Percentiles rank a stretch among this genome's conserved stretches.
Conservation (phyloP, 2,113 vertebrate species). For the Noctilio leporinus region DNA sequence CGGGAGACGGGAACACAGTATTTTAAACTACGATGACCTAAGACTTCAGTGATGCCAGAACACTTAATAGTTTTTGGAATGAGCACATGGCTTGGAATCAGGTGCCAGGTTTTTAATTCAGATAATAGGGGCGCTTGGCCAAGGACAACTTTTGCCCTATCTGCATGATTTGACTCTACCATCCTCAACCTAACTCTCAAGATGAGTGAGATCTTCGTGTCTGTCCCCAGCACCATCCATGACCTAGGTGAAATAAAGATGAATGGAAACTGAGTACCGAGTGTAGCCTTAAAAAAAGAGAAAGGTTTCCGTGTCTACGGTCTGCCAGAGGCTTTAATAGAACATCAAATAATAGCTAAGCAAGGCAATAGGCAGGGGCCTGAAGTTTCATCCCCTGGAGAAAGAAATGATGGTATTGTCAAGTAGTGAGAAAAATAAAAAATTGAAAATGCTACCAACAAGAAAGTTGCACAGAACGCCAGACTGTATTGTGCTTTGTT, state of each 20-base stretch:
- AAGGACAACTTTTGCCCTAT: background rate
- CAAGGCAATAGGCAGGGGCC: conserved; percentile 9
- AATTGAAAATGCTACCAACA: background rate
- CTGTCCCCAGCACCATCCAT: background rate
- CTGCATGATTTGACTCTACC: background rate
- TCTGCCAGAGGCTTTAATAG: conserved; percentile 46
- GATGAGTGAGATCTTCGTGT: background rate
- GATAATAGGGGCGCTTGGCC: conserved; percentile 52
- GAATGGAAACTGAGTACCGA: background rate
- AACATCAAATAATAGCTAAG: conserved; percentile 26
- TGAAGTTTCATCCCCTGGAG: conserved; percentile 12
- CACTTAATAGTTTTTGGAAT: conserved; percentile 9
- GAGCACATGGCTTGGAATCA: conserved; percentile 8
- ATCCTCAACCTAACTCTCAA: conserved; percentile 14
- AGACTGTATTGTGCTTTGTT: background rate
- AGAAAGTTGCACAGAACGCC: background rate
- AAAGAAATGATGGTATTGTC: conserved; percentile 39
- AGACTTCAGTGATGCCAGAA: conserved; percentile 29
- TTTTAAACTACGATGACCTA: conserved; percentile 46
- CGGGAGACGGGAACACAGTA: background rate
- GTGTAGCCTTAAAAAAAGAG: background rate
- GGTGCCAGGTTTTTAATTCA: conserved; percentile 53
- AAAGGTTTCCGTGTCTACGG: background rate
- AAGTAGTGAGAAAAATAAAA: conserved; percentile 43
- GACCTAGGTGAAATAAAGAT: background rate